Evolutionary conservation across 2,113 vertebrate genomes (phyloP).

Genomic region (Agelaius phoeniceus): DNA sequence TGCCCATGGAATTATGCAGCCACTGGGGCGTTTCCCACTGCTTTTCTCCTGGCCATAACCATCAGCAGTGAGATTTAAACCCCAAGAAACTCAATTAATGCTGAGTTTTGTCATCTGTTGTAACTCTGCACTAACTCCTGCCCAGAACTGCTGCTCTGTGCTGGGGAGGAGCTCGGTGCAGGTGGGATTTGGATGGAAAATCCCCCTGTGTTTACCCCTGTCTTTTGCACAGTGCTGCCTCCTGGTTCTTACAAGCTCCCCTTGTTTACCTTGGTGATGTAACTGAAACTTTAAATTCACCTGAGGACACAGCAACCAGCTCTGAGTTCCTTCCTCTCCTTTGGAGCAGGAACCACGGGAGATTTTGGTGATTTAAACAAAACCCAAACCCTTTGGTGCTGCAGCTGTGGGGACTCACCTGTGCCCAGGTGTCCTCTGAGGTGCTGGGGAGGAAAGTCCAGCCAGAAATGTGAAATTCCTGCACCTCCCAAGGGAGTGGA

Average conservation of each 20-base stretch:
- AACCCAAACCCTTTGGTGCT: not conserved
- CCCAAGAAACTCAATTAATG: rapidly evolving
- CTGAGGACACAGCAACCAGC: not conserved
- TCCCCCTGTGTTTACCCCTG: not conserved
- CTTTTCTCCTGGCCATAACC: not conserved
- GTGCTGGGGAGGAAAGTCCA: not conserved
- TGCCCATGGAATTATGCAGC: not conserved
- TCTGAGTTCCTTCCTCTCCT: not conserved
- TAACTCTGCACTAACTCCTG: not conserved
- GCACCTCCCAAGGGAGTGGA: rapidly evolving
- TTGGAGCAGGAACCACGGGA: rapidly evolving
- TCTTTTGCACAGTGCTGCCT: not conserved
- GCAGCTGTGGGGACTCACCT: not conserved
- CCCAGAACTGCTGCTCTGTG: rapidly evolving
- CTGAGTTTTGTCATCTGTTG: not conserved
- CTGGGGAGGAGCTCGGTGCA: not conserved
- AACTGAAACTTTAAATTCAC: not conserved
- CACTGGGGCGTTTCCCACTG: rapidly evolving
- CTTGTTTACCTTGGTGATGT: rapidly evolving
- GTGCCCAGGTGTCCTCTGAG: not conserved
- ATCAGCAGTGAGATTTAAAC: not conserved
- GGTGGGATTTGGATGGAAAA: not conserved
- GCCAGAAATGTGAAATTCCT: not conserved
- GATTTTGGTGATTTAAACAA: not conserved
- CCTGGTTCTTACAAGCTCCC: not conserved